A percentile compares a stretch with the other conserved stretches of the same genome.
phyloP scores from a whole-genome alignment of 2,113 vertebrate species.

The Theristicus caerulescens region DNA sequence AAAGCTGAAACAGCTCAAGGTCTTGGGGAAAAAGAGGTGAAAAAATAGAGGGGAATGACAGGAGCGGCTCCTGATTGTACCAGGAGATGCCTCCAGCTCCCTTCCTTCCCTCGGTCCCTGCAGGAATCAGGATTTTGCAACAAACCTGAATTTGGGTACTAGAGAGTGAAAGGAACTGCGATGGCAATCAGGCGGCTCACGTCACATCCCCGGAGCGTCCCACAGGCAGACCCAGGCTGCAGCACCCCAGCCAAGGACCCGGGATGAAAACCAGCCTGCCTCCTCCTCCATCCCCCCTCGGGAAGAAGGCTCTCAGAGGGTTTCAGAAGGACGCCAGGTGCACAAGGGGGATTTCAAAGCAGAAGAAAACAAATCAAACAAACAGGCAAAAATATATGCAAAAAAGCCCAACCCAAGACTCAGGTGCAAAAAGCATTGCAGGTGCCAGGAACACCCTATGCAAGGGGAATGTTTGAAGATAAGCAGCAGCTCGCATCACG shows the following conservation, averaged over 20 bases:
- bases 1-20: neutral
- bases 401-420: neutral
- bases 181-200: neutral
- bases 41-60: neutral
- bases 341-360: neutral
- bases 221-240: neutral
- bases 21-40: neutral
- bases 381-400: neutral
- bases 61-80: neutral
- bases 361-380: neutral
- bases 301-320: neutral
- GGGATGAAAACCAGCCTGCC: neutral
- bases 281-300: neutral
- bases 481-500: neutral
- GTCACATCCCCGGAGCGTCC: neutral
- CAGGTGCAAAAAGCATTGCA: neutral
- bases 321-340: neutral
- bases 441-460: neutral
- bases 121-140: neutral
- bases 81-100: neutral
- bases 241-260: neutral
- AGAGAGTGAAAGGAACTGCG: neutral
- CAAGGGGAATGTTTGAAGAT: neutral
- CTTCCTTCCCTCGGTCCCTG: neutral
- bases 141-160: neutral